A percentile compares a stretch with the other conserved stretches of the same genome.
These are phyloP conservation scores for Tenualosa thibaudeaui DNA, from an alignment of 2,797 vertebrate species.

Conservation along the genomic window DNA sequence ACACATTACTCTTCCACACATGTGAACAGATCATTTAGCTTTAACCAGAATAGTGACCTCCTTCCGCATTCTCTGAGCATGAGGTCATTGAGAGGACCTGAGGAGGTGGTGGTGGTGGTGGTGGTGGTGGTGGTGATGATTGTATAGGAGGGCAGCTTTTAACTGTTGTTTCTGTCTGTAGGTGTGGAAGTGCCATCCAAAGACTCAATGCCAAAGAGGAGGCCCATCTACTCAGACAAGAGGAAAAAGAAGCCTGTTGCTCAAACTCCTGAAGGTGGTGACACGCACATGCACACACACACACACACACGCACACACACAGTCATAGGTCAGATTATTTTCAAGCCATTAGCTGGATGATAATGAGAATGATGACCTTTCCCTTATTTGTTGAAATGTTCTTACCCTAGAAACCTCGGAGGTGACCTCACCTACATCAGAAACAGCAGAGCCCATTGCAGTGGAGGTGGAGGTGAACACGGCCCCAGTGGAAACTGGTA, in stretches of 20 bases:
- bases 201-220: conserved; percentile 95
- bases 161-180: conserved; percentile 49
- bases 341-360: neutral
- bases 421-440: conserved; percentile 59
- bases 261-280: conserved; percentile 84
- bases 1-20: no score
- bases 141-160: neutral
- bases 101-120: no score
- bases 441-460: conserved; percentile 62
- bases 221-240: conserved; percentile 92
- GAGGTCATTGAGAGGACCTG: no score
- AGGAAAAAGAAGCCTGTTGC: conserved; percentile 86
- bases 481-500: conserved; percentile 61
- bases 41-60: no score
- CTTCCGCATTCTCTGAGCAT: no score
- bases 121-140: no score
- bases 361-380: no score
- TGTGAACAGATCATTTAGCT: no score
- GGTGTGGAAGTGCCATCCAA: conserved; percentile 97
- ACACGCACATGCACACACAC: neutral
- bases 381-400: neutral
- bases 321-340: neutral
- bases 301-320: neutral
- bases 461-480: conserved; percentile 49
- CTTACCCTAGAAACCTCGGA: conserved; percentile 62